Evolutionary conservation across 2,888 invertebrate genomes (phyloP), one percentile per base, ranked within the genome.

Genomic region (Synergus japonicus): DNA sequence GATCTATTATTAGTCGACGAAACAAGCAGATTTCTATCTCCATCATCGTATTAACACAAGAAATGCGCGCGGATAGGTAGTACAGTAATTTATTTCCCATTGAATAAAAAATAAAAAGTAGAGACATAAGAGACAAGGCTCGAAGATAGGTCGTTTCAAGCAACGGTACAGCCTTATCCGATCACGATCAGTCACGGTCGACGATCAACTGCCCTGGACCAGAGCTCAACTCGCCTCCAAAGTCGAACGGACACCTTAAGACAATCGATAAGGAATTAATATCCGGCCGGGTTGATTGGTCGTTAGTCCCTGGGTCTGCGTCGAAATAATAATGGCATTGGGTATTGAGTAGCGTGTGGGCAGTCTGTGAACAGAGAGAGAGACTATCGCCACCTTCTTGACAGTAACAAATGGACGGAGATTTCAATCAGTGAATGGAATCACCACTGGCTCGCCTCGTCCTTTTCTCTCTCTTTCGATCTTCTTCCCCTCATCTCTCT

Each of bases 401-500:
- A 95, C 95, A 95, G 94, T 95, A 95, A 95, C 95, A 95, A 95
- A 95, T 95, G 95, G 95, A 93, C 92, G 93, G 93, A 95, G 95
- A 95, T 95, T 95, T 94, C 94, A 94, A 95, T 95, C 95, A 92
- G 93, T 93, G 93, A 93, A 93, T 95, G 93, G 93, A 93, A 94
- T 93, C 93, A 93, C 93, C 93, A 93, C 93, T 92, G 92, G 88
- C 89, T 92, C 92, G 85, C 85, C 86, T 85, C 83, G 85, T 87
- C 88, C 85, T 83, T 82, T 83, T 87, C 88, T 83, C 86, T 84
- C 82, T 82, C 85, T 77, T 83, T 83, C 85, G 29, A 65, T 77
- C 80, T 78, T 81, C 79, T 78, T 67, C 79, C 77, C 58, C 76
- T 79, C 79, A 63, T 78, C 79, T 84, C 82, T 78, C 76, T 81